Percentiles rank a stretch among this genome's conserved stretches.
Conservation (phyloP, 2,113 vertebrate species). For the Macrotis lagotis region DNA sequence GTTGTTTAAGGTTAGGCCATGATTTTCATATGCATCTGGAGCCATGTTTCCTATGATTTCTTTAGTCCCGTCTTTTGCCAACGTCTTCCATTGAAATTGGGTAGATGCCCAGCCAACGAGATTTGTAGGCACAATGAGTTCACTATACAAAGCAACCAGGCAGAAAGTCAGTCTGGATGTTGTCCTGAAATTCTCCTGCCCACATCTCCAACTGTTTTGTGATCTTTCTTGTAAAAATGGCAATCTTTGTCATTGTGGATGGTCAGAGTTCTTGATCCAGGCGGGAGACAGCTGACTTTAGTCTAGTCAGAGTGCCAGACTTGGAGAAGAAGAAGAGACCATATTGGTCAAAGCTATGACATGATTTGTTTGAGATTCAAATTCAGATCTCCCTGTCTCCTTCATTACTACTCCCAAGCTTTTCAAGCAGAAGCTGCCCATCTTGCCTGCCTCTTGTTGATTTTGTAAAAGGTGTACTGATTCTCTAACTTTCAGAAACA, state of each 20-base stretch:
- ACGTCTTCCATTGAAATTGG: slow-evolving; percentile 20
- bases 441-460: not conserved
- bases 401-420: not conserved
- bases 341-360: not conserved
- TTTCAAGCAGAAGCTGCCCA: no score
- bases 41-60: slow-evolving; percentile 22
- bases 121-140: not conserved
- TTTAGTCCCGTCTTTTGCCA: not conserved
- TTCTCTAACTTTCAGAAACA: slow-evolving; percentile 32
- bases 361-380: not conserved
- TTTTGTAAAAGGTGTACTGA: slow-evolving; percentile 19
- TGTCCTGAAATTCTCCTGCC: not conserved
- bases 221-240: not conserved
- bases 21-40: slow-evolving; percentile 36
- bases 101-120: slow-evolving; percentile 28
- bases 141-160: not conserved
- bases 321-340: not conserved
- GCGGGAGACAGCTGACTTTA: not conserved
- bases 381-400: not conserved
- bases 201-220: not conserved
- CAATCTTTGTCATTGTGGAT: not conserved
- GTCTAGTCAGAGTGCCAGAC: not conserved
- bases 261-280: not conserved
- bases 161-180: not conserved
- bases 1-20: slow-evolving; percentile 52